Evolutionary conservation across 2,888 invertebrate genomes (phyloP).

Genomic region (Diadromus collaris): DNA sequence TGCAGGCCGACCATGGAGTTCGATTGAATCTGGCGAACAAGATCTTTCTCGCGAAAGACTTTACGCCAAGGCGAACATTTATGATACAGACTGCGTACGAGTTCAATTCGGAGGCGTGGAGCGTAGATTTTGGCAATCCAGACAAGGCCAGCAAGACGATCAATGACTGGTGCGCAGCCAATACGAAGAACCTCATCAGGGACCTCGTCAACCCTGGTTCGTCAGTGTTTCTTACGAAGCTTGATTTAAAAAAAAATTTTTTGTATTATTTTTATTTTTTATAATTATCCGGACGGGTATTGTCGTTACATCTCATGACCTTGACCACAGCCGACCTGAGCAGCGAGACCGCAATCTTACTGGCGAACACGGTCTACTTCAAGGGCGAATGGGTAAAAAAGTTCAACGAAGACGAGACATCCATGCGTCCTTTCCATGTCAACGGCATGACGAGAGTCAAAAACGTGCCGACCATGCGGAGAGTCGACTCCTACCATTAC

Average conservation of each 20-base stretch:
- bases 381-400: slow-evolving; percentile 88
- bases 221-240: neutral
- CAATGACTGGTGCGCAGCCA: slow-evolving; percentile 88
- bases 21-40: slow-evolving; percentile 83
- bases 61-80: slow-evolving; percentile 81
- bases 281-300: neutral
- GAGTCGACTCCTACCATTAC: slow-evolving; percentile 81
- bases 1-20: slow-evolving; percentile 18
- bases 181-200: slow-evolving; percentile 90
- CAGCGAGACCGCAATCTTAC: slow-evolving; percentile 83
- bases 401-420: slow-evolving; percentile 84
- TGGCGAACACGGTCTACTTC: slow-evolving; percentile 92
- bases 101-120: slow-evolving; percentile 83
- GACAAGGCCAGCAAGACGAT: slow-evolving; percentile 82
- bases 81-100: slow-evolving; percentile 80
- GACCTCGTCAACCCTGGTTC: slow-evolving; percentile 84
- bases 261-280: neutral
- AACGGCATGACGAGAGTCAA: slow-evolving; percentile 80
- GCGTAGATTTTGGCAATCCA: slow-evolving; percentile 82
- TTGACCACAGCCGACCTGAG: slow-evolving; percentile 80
- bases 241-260: neutral
- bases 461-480: slow-evolving; percentile 86
- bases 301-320: neutral
- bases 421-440: slow-evolving; percentile 84
- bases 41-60: slow-evolving; percentile 83